Conservation (phyloP, 53 echinoderm and acorn worm genomes). For the Astropecten irregularis region DNA sequence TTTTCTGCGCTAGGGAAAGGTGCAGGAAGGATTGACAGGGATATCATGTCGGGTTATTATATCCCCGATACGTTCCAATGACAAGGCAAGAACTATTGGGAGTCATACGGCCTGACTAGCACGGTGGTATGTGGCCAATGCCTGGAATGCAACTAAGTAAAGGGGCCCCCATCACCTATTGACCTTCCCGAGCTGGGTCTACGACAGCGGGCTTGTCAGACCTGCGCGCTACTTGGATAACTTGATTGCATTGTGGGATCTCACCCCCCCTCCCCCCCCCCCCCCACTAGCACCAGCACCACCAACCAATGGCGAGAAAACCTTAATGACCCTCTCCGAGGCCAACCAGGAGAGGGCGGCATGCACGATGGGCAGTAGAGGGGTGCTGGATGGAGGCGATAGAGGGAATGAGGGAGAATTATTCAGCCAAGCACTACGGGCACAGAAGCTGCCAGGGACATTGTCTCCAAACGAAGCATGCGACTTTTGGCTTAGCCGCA, state of each 20-base stretch:
- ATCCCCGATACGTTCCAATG: slow-evolving; percentile 42
- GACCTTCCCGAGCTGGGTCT: slow-evolving; percentile 37
- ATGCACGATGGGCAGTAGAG: neutral
- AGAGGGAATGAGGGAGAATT: neutral
- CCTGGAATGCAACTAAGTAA: slow-evolving; percentile 54
- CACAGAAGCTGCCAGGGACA: neutral
- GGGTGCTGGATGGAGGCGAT: neutral
- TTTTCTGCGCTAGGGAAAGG: neutral
- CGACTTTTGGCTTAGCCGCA: slow-evolving; percentile 29
- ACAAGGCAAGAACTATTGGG: slow-evolving; percentile 25
- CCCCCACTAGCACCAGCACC: slow-evolving; percentile 1
- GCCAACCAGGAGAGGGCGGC: slow-evolving; percentile 19
- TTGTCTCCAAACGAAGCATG: slow-evolving; percentile 16
- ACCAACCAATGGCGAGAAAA: too few relatives aligned
- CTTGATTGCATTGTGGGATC: slow-evolving; percentile 22
- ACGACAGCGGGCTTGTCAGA: slow-evolving; percentile 34
- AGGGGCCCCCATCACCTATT: slow-evolving; percentile 55
- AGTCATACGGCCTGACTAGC: slow-evolving; percentile 12
- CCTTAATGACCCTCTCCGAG: neutral
- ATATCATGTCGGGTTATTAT: too few relatives aligned
- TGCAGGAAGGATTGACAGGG: neutral
- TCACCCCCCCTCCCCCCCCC: neutral
- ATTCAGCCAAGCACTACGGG: neutral
- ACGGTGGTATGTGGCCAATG: slow-evolving; percentile 50
- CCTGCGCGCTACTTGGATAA: slow-evolving; percentile 14